Evolutionary conservation across 2,797 vertebrate genomes (phyloP).

Genomic region (Mormyrops boulengeri): DNA sequence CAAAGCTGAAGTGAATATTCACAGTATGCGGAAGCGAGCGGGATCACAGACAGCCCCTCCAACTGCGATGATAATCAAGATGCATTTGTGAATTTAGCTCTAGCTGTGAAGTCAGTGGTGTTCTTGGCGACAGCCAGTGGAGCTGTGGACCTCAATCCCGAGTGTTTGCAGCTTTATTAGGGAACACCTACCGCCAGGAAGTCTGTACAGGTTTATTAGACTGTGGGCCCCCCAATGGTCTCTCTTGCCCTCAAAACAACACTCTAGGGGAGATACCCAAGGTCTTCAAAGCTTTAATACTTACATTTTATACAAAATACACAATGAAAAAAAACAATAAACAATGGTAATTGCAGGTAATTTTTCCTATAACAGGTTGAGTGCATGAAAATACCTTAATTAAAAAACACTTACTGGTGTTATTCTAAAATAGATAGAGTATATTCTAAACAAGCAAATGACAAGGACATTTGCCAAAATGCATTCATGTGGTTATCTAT

Average conservation of each 20-base stretch:
- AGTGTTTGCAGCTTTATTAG: slow-evolving; percentile 21
- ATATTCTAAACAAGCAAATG: not conserved
- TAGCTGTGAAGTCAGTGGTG: slow-evolving; percentile 11
- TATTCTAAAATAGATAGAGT: not conserved
- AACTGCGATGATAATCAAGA: slow-evolving; percentile 13
- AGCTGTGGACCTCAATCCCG: slow-evolving; percentile 9
- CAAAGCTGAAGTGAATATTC: not conserved
- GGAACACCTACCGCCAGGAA: slow-evolving; percentile 9
- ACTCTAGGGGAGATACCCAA: not conserved
- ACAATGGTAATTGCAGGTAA: not conserved
- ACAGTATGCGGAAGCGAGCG: not conserved
- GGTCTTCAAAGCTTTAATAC: not conserved
- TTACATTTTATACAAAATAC: not conserved
- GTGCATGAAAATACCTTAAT: not conserved
- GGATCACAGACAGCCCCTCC: not conserved
- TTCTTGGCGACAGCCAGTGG: not conserved
- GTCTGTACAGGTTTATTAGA: slow-evolving; percentile 17
- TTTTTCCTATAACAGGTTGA: not conserved
- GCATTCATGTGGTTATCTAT: not conserved
- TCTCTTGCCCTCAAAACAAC: not conserved
- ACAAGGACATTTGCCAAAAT: not conserved
- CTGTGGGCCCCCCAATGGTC: not conserved
- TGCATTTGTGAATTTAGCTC: slow-evolving; percentile 18
- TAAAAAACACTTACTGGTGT: not conserved
- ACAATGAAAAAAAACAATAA: not conserved